Conservation (phyloP, 2,888 invertebrate genomes). For the Epirrhoe tristata region DNA sequence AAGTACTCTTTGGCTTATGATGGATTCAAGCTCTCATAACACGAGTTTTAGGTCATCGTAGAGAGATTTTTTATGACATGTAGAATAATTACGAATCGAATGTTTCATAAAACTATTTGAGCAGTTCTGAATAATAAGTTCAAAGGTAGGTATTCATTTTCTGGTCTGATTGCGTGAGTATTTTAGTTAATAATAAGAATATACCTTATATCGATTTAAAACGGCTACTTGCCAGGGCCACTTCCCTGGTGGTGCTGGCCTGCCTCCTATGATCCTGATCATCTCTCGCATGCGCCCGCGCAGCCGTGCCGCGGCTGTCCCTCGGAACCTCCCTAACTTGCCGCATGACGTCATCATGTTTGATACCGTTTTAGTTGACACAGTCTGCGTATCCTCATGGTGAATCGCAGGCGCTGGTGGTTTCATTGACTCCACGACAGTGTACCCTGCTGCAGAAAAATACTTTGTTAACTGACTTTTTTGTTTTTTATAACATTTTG, state of each 20-base stretch:
- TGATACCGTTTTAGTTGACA: constrained; percentile 39
- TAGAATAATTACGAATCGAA: too few relatives aligned
- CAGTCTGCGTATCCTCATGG: constrained; percentile 59
- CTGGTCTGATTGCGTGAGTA: too few relatives aligned
- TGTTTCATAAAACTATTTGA: too few relatives aligned
- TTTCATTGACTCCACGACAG: constrained; percentile 69
- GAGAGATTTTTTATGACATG: background rate
- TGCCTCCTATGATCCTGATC: constrained; percentile 95
- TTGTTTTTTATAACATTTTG: too few relatives aligned
- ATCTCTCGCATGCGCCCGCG: constrained; percentile 81
- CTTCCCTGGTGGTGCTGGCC: constrained; percentile 90
- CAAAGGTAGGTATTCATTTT: too few relatives aligned
- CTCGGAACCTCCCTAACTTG: constrained; percentile 65
- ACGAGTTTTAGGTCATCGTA: too few relatives aligned
- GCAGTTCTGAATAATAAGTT: too few relatives aligned
- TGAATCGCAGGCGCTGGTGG: constrained; percentile 66
- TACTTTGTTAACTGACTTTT: too few relatives aligned
- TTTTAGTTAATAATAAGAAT: too few relatives aligned
- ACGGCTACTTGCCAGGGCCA: constrained; percentile 99
- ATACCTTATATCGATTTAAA: constrained; percentile 92
- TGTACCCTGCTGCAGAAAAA: constrained; percentile 58
- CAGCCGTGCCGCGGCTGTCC: constrained; percentile 56
- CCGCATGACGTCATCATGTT: constrained; percentile 61
- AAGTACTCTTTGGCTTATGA: too few relatives aligned
- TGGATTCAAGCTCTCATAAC: too few relatives aligned